Evolutionary conservation across 1,140 invertebrate genomes (phyloP), one percentile per base, ranked within the genome.

Genomic region (Ectropis grisescens): DNA sequence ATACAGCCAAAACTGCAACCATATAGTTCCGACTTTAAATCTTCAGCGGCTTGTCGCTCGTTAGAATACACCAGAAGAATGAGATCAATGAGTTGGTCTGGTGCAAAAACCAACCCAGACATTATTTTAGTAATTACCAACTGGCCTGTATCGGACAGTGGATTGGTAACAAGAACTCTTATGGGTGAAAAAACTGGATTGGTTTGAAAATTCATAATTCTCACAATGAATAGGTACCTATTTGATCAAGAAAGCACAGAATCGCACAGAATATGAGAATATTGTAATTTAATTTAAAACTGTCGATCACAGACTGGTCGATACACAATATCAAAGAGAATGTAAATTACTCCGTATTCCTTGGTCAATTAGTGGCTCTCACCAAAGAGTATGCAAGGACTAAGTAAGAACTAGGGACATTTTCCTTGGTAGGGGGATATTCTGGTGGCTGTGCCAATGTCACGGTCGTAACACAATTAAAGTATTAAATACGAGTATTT

Each of bases 141-240:
- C 43, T 58, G 54, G 25, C 55, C 53, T 9, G 55, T 41, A 6
- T 58, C 48, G 5, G 48, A 22, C 30, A 74, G 45, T 3, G 67
- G 55, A 47, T 76, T 72, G n/a, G 72, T 43, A n/a, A 79, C 30
- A 27, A 74, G 38, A 30, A 79, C 57, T 49, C 51, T 64, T 39
- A 76, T 14, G 5, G 69, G 61, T 23, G 45, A 15, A 22, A 35
- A 34, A 16, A 46, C 24, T 29, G 34, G 29, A 13, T 31, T 29
- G 13, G 33, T 47, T 45, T 70, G 58, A 24, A 68, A 68, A 67
- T 74, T 76, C 69, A 74, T 76, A 12, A 14, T 5, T 16, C 16
- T 14, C 33, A 33, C 19, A 30, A 25, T 29, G 8, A n/a, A 9
- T 11, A n/a, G 13, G 26, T 28, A 26, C 16, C 40, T 26, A 14